Evolutionary conservation across 2,797 vertebrate genomes (phyloP), one percentile per base, ranked within the genome.

Genomic region (Acomys russatus): DNA sequence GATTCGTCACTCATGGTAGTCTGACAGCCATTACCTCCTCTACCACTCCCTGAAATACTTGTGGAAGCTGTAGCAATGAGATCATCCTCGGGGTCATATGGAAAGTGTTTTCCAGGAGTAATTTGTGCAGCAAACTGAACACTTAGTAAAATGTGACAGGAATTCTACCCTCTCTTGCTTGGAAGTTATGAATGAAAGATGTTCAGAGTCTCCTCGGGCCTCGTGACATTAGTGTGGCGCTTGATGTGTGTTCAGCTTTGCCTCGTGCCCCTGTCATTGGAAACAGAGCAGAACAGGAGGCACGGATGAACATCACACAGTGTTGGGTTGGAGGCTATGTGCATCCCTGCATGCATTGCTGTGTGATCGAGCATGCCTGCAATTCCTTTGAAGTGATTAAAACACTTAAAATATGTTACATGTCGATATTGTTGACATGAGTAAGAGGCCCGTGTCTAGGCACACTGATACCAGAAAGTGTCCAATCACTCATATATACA

Each of bases 311-410:
- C 49, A 35, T 64, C 92, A 84, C 92, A 84, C 63, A 22, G 33
- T 44, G 9, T 15, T 25, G n/a, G 64, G 20, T 80, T 23, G 63
- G 23, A 9, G 4, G 56, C 68, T 35, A 56, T 2, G 18, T 38
- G 51, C 15, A 61, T n/a, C 10, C 6, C 2, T 23, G n/a, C 6
- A 6, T 61, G 56, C 5, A 1, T 11, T 3, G 6, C n/a, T 6
- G 3, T 3, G 9, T 9, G 22, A 0, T 1, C 2, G 0, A 3
- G 7, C 30, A 11, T 12, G 28, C 0, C 1, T 9, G 5, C 23
- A 61, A 30, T 63, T 66, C 64, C 38, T 64, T 11, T 59, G 4
- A 93, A 90, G 56, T 44, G 61, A 87, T 86, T 83, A 87, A 95
- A 90, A 64, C 44, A 59, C 9, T 35, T 61, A 10, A 5, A n/a